Conservation (phyloP, 2,797 vertebrate species). For the Melanotaenia trifasciata region DNA sequence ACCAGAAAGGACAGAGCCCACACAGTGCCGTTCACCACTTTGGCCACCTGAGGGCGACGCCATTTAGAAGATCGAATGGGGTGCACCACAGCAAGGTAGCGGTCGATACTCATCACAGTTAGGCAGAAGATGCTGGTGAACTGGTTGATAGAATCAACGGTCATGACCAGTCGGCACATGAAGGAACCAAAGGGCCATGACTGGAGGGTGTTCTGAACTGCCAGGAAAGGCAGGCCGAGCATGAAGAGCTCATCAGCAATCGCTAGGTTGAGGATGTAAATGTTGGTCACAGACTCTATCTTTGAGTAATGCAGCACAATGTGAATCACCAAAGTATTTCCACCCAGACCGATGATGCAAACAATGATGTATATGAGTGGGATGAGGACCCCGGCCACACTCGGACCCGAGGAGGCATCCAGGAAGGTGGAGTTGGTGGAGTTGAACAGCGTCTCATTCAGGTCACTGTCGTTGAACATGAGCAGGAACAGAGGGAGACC, state of each 20-base stretch:
- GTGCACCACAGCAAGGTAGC: conserved; percentile 95
- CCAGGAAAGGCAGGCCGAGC: conserved; percentile 94
- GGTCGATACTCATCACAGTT: conserved; percentile 96
- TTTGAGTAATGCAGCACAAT: conserved; percentile 94
- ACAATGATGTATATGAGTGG: conserved; percentile 91
- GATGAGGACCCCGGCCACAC: conserved; percentile 79
- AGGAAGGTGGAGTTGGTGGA: conserved; percentile 56
- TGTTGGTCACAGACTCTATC: conserved; percentile 97
- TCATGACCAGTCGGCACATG: conserved; percentile 93
- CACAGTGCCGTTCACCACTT: conserved; percentile 88
- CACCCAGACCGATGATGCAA: conserved; percentile 89
- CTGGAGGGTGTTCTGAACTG: conserved; percentile 92
- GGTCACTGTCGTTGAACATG: conserved; percentile 69
- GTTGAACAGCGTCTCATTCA: conserved; percentile 74
- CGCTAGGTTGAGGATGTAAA: conserved; percentile 97
- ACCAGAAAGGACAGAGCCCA: conserved; percentile 94
- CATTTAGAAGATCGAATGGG: conserved; percentile 93
- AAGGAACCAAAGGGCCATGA: conserved; percentile 95
- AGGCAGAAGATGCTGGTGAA: conserved; percentile 99
- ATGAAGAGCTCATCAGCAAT: conserved; percentile 96
- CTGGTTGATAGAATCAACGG: conserved; percentile 94
- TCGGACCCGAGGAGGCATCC: conserved; percentile 44
- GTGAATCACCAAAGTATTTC: conserved; percentile 94
- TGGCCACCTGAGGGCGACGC: conserved; percentile 92
- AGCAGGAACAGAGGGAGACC: conserved; percentile 52